Evolutionary conservation across 2,888 invertebrate genomes (phyloP), one percentile per base, ranked within the genome.

Genomic region (Stenichneumon culpator): DNA sequence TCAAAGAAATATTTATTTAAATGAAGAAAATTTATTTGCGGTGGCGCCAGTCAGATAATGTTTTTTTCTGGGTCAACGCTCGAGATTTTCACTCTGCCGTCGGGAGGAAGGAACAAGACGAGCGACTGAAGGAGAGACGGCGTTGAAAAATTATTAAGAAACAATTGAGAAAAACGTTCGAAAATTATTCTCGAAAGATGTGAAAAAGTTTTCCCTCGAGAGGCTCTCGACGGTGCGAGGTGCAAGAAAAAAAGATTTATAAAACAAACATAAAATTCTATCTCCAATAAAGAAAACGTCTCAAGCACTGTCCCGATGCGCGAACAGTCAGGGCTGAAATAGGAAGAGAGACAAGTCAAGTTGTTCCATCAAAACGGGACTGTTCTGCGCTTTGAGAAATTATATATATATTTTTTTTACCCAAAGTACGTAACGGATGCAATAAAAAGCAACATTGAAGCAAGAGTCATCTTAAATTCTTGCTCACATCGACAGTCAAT

Each of bases 121-220:
- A 16, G 16, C 14, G 44, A 16, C 16, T 47, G 3, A 16, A 14
- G 39, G 39, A 11, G 39, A 11, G 39, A 39, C 39, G 39, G 3
- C 11, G 39, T 11, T 39, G 25, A 16, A 6, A 63, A 73, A 73
- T 67, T 25, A 73, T 80, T 65, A 32, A 73, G 54, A 36, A 72
- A 75, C 68, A 80, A 80, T 77, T 77, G 72, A 25, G 57, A 68
- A 77, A 73, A 60, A 60, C 65, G 68, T 60, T 67, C 57, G 50
- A 67, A 5, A 63, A 65, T 47, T 54, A 39, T 47, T 44, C 77
- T 4, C 32, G 25, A 65, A 44, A 50, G n/a, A 28, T 32, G 57
- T 25, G 16, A 19, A 57, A 39, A 57, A n/a, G 16, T 2, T 28
- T 6, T 25, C 32, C n/a, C n/a, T n/a, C 25, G 32, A 63, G 28